Conservation (phyloP, 2,113 vertebrate genomes). For the Onychostoma macrolepis region DNA sequence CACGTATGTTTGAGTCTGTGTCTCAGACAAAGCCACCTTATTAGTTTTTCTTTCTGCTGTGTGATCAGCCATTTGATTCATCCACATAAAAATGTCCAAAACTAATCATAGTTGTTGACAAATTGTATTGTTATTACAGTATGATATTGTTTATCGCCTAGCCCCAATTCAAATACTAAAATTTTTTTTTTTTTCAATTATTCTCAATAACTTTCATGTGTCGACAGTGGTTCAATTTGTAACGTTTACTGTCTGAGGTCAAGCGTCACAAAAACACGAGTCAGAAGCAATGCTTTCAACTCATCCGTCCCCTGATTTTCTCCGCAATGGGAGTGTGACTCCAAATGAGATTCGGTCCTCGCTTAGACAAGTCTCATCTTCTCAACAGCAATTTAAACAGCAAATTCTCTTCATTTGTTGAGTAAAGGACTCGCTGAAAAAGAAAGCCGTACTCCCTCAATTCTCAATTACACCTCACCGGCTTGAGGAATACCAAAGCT, state of each 20-base stretch:
- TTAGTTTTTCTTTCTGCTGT: too few species aligned
- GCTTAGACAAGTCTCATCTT: neutral
- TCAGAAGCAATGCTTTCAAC: neutral
- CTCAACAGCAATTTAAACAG: conserved; percentile 15
- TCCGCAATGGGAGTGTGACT: neutral
- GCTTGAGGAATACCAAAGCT: neutral
- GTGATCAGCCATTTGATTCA: too few species aligned
- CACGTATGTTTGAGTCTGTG: too few species aligned
- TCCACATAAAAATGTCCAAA: too few species aligned
- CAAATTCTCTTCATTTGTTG: conserved; percentile 5
- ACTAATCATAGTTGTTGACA: too few species aligned
- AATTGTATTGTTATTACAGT: too few species aligned
- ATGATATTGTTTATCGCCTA: too few species aligned
- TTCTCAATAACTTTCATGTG: neutral
- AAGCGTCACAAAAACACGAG: neutral
- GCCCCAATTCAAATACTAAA: too few species aligned
- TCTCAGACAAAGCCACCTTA: too few species aligned
- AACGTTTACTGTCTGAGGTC: neutral
- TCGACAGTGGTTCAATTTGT: too few species aligned
- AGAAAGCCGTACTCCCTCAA: neutral
- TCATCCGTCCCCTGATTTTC: neutral
- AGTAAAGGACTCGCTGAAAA: neutral
- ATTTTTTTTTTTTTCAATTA: too few species aligned
- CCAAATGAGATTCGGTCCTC: neutral
- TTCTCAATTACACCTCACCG: conserved; percentile 9